Conservation (phyloP, 2,888 invertebrate genomes). For the Entomobrya multifasciata region DNA sequence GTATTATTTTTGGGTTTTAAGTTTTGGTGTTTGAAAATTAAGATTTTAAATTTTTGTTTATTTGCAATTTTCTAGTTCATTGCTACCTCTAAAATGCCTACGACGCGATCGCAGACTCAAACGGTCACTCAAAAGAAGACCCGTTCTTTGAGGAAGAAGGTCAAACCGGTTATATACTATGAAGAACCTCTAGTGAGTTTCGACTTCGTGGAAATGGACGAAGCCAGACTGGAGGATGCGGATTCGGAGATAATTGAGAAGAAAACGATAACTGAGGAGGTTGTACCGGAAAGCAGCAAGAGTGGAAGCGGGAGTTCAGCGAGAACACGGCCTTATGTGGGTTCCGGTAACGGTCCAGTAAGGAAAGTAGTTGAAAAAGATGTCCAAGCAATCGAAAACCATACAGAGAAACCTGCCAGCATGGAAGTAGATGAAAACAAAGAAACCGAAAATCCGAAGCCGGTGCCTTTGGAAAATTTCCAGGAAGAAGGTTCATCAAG, state of each 20-base stretch:
- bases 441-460: no score
- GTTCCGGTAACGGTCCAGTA: no score
- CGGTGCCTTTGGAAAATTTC: no score
- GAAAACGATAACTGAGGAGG: neutral
- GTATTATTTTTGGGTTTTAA: no score
- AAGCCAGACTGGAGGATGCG: neutral
- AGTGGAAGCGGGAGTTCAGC: neutral
- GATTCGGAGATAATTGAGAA: no score
- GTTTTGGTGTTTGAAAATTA: no score
- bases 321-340: neutral
- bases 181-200: neutral
- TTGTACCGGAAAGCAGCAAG: neutral
- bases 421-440: no score
- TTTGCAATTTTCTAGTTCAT: neutral
- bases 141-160: neutral
- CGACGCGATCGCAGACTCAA: neutral
- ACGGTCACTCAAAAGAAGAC: neutral
- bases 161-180: neutral
- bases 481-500: neutral
- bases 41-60: neutral
- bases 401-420: neutral
- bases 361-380: no score
- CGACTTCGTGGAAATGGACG: neutral
- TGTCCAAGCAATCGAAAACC: no score
- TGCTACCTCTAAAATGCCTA: neutral